Evolutionary conservation across 2,797 vertebrate species (phyloP).

Genomic region (Oreortyx pictus): DNA sequence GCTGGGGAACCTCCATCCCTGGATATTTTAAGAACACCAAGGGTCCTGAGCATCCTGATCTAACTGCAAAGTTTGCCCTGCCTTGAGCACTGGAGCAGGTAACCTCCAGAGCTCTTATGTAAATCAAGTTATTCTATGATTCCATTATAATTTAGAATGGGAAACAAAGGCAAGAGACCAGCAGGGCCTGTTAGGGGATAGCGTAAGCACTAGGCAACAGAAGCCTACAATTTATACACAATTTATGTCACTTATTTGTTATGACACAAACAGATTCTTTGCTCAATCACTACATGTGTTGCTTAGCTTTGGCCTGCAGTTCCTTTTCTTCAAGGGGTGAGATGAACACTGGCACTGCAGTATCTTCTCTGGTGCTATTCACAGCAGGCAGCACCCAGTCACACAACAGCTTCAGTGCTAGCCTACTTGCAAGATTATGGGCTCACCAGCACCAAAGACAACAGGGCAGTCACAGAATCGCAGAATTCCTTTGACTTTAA

Average conservation of each 20-base stretch:
- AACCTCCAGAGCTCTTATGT: background rate
- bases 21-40: background rate
- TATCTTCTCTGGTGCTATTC: background rate
- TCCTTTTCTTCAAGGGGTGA: background rate
- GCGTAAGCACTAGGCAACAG: background rate
- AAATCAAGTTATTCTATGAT: background rate
- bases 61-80: background rate
- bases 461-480: background rate
- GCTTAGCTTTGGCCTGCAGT: background rate
- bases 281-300: background rate
- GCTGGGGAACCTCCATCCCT: background rate
- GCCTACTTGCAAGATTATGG: background rate
- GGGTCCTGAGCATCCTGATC: background rate
- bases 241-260: background rate
- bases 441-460: background rate
- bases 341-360: background rate
- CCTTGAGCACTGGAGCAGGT: background rate
- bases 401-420: background rate
- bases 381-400: background rate
- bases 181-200: background rate
- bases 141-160: background rate
- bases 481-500: background rate
- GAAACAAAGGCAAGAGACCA: background rate
- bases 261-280: background rate
- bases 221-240: background rate